Evolutionary conservation across 2,888 invertebrate genomes (phyloP).

Genomic region (Mythimna lalbum): DNA sequence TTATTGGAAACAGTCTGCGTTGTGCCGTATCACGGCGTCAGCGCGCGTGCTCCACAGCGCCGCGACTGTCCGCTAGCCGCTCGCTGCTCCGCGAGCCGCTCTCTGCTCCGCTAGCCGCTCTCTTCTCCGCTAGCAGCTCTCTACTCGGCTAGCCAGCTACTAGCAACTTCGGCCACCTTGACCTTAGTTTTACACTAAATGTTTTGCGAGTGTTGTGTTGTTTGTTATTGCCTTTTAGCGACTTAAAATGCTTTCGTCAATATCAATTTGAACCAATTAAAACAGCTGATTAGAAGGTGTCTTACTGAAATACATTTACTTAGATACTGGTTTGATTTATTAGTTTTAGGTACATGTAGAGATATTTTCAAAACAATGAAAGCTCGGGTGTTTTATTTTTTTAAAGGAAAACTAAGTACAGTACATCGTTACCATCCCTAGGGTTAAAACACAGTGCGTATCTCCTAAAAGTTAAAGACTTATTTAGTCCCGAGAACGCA

Average conservation of each 20-base stretch:
- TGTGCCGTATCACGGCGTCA: background rate
- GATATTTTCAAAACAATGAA: background rate
- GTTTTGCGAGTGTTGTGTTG: conserved; percentile 10
- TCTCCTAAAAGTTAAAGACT: no score
- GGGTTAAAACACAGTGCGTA: no score
- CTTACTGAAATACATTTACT: background rate
- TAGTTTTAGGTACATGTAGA: background rate
- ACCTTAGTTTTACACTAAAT: background rate
- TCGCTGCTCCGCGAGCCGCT: background rate
- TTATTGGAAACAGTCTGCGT: conserved; percentile 1
- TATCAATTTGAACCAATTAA: background rate
- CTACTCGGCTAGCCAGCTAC: background rate
- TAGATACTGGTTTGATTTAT: background rate
- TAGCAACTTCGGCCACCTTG: background rate
- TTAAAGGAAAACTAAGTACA: no score
- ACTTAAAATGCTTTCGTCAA: background rate
- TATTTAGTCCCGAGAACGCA: no score
- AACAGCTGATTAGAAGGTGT: background rate
- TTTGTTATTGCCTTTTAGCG: conserved; percentile 10
- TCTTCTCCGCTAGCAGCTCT: background rate
- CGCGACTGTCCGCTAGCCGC: background rate
- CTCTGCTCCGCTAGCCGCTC: background rate
- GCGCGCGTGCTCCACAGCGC: background rate
- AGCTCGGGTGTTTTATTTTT: background rate
- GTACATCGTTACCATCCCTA: no score